Percentiles rank a stretch among this genome's conserved stretches.
phyloP scores from a whole-genome alignment of 1,140 invertebrate genomes.

The Holcopasites calliopsidis region DNA sequence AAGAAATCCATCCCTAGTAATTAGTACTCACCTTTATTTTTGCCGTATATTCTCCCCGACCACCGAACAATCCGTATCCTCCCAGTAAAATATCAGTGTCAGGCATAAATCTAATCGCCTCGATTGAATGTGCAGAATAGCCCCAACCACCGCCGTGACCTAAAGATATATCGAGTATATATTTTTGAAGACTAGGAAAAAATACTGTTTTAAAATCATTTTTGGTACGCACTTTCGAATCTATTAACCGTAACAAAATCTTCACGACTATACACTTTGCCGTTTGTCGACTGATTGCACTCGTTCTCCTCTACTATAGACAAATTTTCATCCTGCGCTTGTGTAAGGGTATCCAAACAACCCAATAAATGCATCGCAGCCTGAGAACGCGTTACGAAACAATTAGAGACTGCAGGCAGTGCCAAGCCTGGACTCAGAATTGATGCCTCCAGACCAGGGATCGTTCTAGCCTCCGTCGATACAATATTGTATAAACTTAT shows the following conservation, averaged over 20 bases:
- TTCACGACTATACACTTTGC: constrained; percentile 84
- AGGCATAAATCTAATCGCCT: constrained; percentile 95
- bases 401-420: constrained; percentile 86
- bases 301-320: constrained; percentile 79
- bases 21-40: constrained; percentile 88
- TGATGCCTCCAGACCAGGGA: constrained; percentile 76
- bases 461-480: constrained; percentile 82
- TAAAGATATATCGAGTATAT: constrained; percentile 59
- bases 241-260: constrained; percentile 93
- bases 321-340: constrained; percentile 87
- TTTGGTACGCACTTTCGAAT: constrained; percentile 88
- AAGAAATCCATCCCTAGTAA: no score
- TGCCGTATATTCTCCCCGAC: constrained; percentile 97
- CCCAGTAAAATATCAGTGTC: constrained; percentile 95
- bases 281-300: constrained; percentile 78
- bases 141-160: constrained; percentile 98
- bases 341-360: constrained; percentile 93
- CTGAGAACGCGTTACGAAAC: constrained; percentile 88
- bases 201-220: neutral
- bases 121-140: constrained; percentile 96
- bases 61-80: constrained; percentile 97
- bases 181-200: neutral
- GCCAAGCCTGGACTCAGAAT: constrained; percentile 90
- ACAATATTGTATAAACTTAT: constrained; percentile 92
- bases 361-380: constrained; percentile 93